Evolutionary conservation across 2,888 invertebrate genomes (phyloP).

Genomic region (Dryobotodes eremita): DNA sequence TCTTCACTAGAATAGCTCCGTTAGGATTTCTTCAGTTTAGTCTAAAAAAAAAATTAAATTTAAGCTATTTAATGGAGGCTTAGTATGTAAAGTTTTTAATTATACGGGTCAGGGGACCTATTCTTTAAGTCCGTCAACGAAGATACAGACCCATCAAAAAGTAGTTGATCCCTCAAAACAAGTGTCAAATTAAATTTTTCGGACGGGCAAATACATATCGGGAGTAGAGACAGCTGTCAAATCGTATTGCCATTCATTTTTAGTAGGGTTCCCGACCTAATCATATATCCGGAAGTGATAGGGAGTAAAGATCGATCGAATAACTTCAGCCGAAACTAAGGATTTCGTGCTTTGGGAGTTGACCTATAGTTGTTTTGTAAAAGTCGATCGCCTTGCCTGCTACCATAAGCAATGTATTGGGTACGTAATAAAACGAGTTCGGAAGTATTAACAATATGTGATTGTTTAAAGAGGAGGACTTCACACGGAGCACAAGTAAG

Average conservation of each 20-base stretch:
- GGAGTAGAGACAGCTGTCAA: too few relatives aligned
- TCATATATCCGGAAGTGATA: too few relatives aligned
- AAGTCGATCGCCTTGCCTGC: neutral
- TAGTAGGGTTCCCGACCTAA: too few relatives aligned
- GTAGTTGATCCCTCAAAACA: too few relatives aligned
- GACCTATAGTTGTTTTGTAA: conserved; percentile 13
- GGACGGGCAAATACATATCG: too few relatives aligned
- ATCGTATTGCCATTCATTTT: too few relatives aligned
- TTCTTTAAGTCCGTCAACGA: too few relatives aligned
- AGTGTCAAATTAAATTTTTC: too few relatives aligned
- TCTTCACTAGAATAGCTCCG: conserved; percentile 50
- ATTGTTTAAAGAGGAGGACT: neutral
- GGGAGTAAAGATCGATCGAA: too few relatives aligned
- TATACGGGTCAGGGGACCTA: conserved; percentile 15
- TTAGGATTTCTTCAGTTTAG: conserved; percentile 38
- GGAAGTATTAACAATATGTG: neutral
- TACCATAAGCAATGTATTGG: neutral
- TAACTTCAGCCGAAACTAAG: too few relatives aligned
- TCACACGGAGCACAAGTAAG: neutral
- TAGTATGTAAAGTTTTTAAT: conserved; percentile 22
- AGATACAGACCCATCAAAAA: too few relatives aligned
- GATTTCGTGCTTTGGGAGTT: too few relatives aligned
- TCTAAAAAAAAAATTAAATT: conserved; percentile 1
- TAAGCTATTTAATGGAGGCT: conserved; percentile 28
- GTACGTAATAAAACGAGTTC: neutral